Percentiles rank a stretch among this genome's conserved stretches.
These are phyloP conservation scores for Rapana venosa DNA, from an alignment of 2,888 invertebrate genomes.

Conservation along the genomic window DNA sequence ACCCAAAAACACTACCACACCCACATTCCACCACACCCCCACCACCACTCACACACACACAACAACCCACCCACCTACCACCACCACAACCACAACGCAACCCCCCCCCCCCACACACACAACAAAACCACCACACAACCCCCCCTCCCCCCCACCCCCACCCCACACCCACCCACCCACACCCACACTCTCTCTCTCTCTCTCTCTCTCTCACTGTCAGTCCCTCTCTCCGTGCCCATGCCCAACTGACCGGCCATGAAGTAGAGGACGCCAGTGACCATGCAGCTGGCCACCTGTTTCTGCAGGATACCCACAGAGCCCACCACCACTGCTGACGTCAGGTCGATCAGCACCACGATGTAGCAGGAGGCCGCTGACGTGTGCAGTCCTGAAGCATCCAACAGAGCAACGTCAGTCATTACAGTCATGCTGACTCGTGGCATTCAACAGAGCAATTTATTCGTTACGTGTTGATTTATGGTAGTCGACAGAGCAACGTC, in stretches of 20 bases:
- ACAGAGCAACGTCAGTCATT: not conserved
- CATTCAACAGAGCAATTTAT: too few species aligned
- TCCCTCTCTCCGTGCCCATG: constrained; percentile 62
- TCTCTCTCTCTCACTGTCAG: not conserved
- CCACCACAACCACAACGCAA: not conserved
- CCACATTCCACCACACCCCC: too few species aligned
- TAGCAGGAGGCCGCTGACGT: constrained; percentile 96
- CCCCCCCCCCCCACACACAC: not conserved
- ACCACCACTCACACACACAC: too few species aligned
- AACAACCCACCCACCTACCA: not conserved
- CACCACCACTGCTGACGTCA: constrained; percentile 91
- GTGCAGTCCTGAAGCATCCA: constrained; percentile 88
- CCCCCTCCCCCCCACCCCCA: not conserved
- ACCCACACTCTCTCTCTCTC: not conserved
- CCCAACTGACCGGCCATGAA: constrained; percentile 87
- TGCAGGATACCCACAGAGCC: constrained; percentile 93
- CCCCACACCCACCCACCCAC: not conserved
- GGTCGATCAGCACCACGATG: constrained; percentile 91
- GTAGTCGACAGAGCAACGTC: too few species aligned
- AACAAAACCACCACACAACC: not conserved
- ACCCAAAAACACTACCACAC: too few species aligned
- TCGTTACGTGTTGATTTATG: too few species aligned
- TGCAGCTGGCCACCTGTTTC: constrained; percentile 94
- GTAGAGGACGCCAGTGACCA: constrained; percentile 96
- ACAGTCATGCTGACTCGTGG: too few species aligned